Evolutionary conservation across 2,113 vertebrate species (phyloP).

Genomic region (Craseonycteris thonglongyai): DNA sequence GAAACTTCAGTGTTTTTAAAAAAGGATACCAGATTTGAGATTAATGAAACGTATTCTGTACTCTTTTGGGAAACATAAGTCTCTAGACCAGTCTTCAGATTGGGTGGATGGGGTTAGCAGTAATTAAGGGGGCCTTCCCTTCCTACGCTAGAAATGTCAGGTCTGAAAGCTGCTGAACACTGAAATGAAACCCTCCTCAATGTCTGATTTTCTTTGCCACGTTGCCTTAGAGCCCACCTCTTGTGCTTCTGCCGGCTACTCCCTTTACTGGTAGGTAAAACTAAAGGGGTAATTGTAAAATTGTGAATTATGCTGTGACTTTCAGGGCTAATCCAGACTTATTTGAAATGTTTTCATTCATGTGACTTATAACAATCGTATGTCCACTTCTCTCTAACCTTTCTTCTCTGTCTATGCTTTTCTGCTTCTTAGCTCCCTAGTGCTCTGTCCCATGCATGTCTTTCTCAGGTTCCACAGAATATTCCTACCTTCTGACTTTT

Average conservation of each 20-base stretch:
- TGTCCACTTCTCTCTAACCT: background rate
- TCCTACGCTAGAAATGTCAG: conserved; percentile 11
- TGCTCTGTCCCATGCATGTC: background rate
- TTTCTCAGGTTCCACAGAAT: background rate
- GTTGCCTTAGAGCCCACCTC: background rate
- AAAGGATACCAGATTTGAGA: background rate
- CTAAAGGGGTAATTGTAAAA: conserved; percentile 1
- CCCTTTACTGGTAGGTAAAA: background rate
- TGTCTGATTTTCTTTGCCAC: background rate
- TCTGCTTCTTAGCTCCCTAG: background rate
- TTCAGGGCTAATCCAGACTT: background rate
- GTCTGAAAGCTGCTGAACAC: background rate
- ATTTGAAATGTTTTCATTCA: conserved; percentile 16
- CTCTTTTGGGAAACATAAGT: background rate
- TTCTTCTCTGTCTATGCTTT: background rate
- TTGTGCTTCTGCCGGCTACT: background rate
- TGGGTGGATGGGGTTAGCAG: background rate
- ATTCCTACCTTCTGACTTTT: too few relatives aligned
- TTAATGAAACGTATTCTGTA: background rate
- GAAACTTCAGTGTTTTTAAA: conserved; percentile 22
- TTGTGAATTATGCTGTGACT: background rate
- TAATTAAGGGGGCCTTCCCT: conserved; percentile 9
- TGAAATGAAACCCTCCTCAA: conserved; percentile 6
- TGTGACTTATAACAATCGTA: background rate
- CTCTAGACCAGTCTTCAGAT: background rate